Evolutionary conservation across 2,888 invertebrate genomes (phyloP), one percentile per base, ranked within the genome.

Genomic region (Petrolisthes cinctipes): DNA sequence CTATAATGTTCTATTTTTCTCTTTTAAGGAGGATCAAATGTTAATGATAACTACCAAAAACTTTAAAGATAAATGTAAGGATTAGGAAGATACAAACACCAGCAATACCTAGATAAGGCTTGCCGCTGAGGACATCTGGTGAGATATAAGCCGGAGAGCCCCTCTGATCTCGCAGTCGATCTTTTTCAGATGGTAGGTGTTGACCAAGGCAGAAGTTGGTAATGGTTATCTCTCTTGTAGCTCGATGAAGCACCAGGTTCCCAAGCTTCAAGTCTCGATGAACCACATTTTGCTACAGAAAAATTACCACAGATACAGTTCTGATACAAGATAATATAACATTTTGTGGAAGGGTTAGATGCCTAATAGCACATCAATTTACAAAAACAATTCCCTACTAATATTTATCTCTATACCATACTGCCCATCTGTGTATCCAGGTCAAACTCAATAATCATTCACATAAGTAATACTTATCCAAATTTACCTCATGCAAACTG

Each of bases 131-230:
- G 6, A 96, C 96, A 92, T 96, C 96, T 0, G 96, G 96, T 1
- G 96, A 96, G 91, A 96, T 96, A 92, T 96, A 96, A 0, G 96
- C 96, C 0, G 96, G 96, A 0, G 96, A 96, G 0, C 96, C 96
- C 92, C 96, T 94, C 92, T 96, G 96, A 92, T 96, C 96, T 91
- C 95, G 95, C 73, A 96, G 92, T 61, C 95, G 93, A 91, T 96
- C 96, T 91, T 94, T 94, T 92, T 96, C 96, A 91, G 95, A 95
- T n/a, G 95, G 94, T 53, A 96, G 93, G 92, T 96, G 95, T 90
- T 96, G 96, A 0, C 96, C 96, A 83, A 96, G 93, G 92, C 96
- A 96, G 93, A 96, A 96, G 92, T 96, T 96, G 0, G 96, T 95
- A 51, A 96, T 94, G 2, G 94, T 95, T 9, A 96, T 94, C 68